A percentile compares a stretch with the other conserved stretches of the same genome.
Evolutionary conservation across 2,888 invertebrate species (phyloP).

Genomic region (Chrysolina haemoptera): DNA sequence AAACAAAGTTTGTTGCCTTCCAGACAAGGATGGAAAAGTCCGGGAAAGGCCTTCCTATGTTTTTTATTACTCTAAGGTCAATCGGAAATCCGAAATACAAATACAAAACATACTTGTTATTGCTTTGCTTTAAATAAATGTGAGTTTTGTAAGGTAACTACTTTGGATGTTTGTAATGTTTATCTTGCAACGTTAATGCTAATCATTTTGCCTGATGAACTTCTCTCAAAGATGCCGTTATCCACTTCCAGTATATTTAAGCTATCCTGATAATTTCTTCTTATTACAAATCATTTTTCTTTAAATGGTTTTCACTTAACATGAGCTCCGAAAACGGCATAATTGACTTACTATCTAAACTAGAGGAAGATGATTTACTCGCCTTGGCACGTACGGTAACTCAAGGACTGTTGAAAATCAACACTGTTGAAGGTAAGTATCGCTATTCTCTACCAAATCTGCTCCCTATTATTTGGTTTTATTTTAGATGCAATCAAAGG

Average conservation of each 20-base stretch:
- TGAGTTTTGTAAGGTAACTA: neutral
- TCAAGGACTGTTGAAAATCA: constrained; percentile 63
- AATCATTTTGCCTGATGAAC: neutral
- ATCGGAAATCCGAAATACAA: no score
- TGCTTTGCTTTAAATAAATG: no score
- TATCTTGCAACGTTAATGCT: neutral
- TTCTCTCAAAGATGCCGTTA: neutral
- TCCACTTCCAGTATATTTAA: neutral
- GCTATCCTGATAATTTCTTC: neutral
- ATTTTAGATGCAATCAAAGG: constrained; percentile 72
- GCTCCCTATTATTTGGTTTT: neutral
- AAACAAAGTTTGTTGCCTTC: no score
- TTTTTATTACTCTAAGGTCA: no score
- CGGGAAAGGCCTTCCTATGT: no score
- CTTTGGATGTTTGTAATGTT: neutral
- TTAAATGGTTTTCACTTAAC: neutral
- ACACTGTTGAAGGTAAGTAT: constrained; percentile 58
- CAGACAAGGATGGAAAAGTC: no score
- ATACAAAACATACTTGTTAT: no score
- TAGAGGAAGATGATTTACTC: constrained; percentile 59
- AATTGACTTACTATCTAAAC: constrained; percentile 50
- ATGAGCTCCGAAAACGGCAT: constrained; percentile 37
- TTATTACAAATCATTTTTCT: neutral
- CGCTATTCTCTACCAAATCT: neutral
- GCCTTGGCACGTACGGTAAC: constrained; percentile 62